Evolutionary conservation across 2,888 invertebrate species (phyloP), one percentile per base, ranked within the genome.

Genomic region (Drosophila maculinotata): DNA sequence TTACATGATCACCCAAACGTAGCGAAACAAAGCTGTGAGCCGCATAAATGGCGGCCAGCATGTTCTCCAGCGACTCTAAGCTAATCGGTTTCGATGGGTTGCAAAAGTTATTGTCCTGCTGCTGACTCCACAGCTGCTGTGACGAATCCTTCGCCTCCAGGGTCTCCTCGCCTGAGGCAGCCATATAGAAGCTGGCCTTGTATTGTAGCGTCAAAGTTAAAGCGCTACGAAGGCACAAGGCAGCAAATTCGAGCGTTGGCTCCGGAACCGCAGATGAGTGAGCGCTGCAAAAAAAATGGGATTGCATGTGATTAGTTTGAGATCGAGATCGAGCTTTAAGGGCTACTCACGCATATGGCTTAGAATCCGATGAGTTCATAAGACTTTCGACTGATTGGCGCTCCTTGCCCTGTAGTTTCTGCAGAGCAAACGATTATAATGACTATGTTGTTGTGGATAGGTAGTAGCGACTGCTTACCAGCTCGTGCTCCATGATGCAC

Each of bases 211-310:
- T 79, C 0, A 90, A 65, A 1, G 83, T 87, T n/a, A 90, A 65
- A 9, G 98, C 97, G 92, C 98, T 98, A 73, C 96, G 94, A 53
- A 98, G 92, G 91, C 98, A 98, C 23, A 98, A 92, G 0, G 95
- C 95, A 3, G 97, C 98, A 93, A 98, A 98, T 92, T 98, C 97
- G 77, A 98, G 91, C 6, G 96, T 97, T 5, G 97, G 94, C 47
- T 96, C 95, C 14, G 98, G 97, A 75, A 97, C 96, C 1, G 97
- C 97, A 86, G 95, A 95, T 0, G 96, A 95, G 81, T 96, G 94
- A 7, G 92, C 91, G 70, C 77, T 83, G 20, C 10, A 10, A 17
- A 0, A 7, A 28, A 9, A 1, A 25, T n/a, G 1, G 0, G 1
- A 8, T 12, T 31, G 6, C 1, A 1, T 8, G 12, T 12, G 12